Percentiles rank a stretch among this genome's conserved stretches.
Evolutionary conservation across 2,888 invertebrate species (phyloP).

Genomic region (Metacarcinus magister): DNA sequence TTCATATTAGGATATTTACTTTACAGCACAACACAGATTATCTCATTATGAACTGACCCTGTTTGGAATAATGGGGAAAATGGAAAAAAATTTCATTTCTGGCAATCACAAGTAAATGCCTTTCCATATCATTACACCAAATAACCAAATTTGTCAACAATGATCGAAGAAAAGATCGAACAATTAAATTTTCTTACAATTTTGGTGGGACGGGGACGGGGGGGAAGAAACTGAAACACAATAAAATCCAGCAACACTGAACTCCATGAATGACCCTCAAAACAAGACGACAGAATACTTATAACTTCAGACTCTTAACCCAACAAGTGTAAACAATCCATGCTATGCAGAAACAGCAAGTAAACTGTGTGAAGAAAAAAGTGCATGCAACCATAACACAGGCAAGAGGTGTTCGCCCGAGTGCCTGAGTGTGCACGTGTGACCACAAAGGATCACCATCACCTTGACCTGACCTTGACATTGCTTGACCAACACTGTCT

Average conservation of each 20-base stretch:
- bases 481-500: background rate
- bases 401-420: background rate
- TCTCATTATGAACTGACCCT: background rate
- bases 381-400: constrained; percentile 37
- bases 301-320: background rate
- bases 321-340: constrained; percentile 20
- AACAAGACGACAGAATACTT: background rate
- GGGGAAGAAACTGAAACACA: background rate
- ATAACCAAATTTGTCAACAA: background rate
- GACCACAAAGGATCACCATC: background rate
- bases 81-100: background rate
- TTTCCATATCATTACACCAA: background rate
- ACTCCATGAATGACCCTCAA: background rate
- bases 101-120: background rate
- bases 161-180: background rate
- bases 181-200: background rate
- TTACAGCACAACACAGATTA: constrained; percentile 52
- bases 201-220: background rate
- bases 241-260: background rate
- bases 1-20: background rate
- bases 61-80: background rate
- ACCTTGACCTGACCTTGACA: no score
- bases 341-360: background rate
- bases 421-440: background rate
- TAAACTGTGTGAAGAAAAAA: background rate